Conservation (phyloP, 2,113 vertebrate genomes). For the Calidris pygmaea region DNA sequence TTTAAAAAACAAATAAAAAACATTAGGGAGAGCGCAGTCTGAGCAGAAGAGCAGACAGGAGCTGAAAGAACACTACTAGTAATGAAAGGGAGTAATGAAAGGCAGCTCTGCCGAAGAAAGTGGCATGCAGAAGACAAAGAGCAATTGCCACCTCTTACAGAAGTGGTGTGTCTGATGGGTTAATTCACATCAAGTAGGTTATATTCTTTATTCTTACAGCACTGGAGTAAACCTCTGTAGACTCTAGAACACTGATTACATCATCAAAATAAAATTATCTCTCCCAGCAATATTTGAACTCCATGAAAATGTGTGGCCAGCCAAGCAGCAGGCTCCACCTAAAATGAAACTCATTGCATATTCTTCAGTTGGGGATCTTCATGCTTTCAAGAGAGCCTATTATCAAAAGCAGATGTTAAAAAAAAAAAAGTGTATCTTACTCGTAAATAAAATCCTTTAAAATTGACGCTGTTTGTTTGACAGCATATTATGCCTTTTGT, state of each 20-base stretch:
- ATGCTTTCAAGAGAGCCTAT: not conserved
- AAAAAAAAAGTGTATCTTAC: not conserved
- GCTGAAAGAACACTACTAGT: not conserved
- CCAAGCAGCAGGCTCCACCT: not conserved
- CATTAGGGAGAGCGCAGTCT: not conserved
- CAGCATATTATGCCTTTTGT: not conserved
- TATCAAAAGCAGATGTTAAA: slow-evolving; percentile 27
- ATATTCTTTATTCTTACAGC: not conserved
- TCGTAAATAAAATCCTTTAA: not conserved
- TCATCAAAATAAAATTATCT: not conserved
- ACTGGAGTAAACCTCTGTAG: not conserved
- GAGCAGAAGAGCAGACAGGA: not conserved
- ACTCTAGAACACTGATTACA: not conserved
- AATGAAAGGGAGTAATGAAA: not conserved
- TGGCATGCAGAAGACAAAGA: not conserved
- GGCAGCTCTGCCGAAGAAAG: not conserved
- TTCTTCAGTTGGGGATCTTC: not conserved
- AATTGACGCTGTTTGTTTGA: not conserved
- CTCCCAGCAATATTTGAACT: not conserved
- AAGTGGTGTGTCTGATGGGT: not conserved
- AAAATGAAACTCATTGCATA: not conserved
- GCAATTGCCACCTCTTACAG: not conserved
- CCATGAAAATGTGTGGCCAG: not conserved
- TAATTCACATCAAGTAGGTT: not conserved
- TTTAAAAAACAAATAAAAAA: not conserved